Conservation (phyloP, 2,797 vertebrate genomes). For the Gymnothorax javanicus region DNA sequence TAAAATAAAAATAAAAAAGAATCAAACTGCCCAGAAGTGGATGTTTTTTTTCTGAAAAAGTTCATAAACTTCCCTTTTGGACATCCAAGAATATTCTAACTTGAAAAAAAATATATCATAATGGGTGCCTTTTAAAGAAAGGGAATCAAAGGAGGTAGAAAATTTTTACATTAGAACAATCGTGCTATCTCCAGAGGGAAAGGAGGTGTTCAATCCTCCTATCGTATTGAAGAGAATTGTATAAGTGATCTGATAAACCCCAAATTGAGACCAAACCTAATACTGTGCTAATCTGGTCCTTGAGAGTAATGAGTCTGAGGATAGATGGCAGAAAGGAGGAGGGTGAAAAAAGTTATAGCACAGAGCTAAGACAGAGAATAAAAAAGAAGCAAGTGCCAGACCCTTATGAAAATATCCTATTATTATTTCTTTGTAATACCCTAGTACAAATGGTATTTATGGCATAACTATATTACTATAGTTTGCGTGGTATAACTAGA, state of each 20-base stretch:
- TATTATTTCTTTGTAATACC: no score
- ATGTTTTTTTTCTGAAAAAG: no score
- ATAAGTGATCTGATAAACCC: slow-evolving; percentile 37
- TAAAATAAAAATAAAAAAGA: no score
- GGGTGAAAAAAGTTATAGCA: background rate
- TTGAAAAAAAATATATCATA: no score
- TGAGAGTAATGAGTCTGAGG: background rate
- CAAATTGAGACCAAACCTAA: slow-evolving; percentile 24
- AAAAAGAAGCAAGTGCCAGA: background rate
- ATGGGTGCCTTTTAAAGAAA: background rate
- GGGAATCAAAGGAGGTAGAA: slow-evolving; percentile 54
- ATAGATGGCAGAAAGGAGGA: slow-evolving; percentile 18
- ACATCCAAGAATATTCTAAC: no score
- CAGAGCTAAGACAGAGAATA: background rate
- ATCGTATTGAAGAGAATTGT: slow-evolving; percentile 49
- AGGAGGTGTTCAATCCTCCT: slow-evolving; percentile 54
- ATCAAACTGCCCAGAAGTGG: no score
- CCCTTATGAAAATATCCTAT: no score
- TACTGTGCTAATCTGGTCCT: background rate
- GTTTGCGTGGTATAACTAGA: no score
- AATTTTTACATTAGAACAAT: slow-evolving; percentile 40
- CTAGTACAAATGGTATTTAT: no score
- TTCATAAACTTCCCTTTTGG: no score
- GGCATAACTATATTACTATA: no score
- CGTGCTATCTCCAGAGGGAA: slow-evolving; percentile 46